Base-by-base conservation (phyloP, 2,888 invertebrate genomes). In the Rhamnusium bicolor region DNA sequence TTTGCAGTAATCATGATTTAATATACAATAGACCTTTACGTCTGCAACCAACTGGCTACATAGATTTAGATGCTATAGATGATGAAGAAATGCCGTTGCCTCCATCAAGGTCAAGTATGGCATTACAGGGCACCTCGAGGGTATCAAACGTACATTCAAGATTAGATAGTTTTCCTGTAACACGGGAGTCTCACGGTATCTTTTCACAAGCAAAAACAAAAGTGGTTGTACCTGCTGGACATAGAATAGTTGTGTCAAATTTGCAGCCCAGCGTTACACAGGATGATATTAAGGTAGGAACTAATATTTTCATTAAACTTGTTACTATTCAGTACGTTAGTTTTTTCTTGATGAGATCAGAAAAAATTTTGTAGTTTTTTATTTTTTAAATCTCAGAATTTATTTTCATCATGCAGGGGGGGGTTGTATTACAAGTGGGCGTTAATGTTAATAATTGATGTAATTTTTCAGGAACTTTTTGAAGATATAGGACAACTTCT, bases 231-330 rank as follows among this genome's bases (percentile, higher is more conserved):
- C 89, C 92, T 2, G 87, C 88, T 3, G 96, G 97, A 54, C 96
- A 93, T 87, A 91, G 96, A 83, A 95, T 98, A 84, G 93, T 96
- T 67, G 96, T 98, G 1, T 96, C 97, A 79, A 98, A 98, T 90
- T 91, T 98, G 76, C 94, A 96, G 83, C 90, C 91, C 21, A 93
- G 94, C 78, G 98, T 98, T 3, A 96, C 96, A 12, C 95, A 95
- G 81, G 95, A 95, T 82, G 98, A 98, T 87, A 96, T 98, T 80
- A 93, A 96, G 89, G 95, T 95, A 89, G 87, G 87, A 10, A 47
- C 12, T 10, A 1, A 32, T 5, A n/a, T n/a, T n/a, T n/a, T n/a
- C n/a, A n/a, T n/a, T n/a, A n/a, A n/a, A n/a, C n/a, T n/a, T n/a
- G n/a, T n/a, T n/a, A n/a, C n/a, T n/a, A n/a, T n/a, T n/a, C n/a